Base-by-base conservation (phyloP, 1,140 invertebrate genomes). In the Lasioglossum albipes region DNA sequence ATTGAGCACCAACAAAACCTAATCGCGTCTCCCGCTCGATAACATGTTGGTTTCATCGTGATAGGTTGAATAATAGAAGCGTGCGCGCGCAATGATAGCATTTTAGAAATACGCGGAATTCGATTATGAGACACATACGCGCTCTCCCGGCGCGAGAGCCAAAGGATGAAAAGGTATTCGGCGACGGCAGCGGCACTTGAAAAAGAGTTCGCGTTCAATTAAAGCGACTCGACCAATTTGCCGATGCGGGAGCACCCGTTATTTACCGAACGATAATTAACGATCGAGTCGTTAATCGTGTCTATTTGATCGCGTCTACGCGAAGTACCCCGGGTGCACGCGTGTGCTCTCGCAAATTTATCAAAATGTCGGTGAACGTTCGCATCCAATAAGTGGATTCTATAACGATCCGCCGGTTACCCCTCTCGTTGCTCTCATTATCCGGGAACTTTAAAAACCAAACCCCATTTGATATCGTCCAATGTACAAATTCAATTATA, bases 211-310 rank as follows among this genome's bases (percentile, higher is more conserved):
- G 71, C 68, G 81, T 79, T 79, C 81, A 80, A 83, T 83, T 80
- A 80, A 83, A 83, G 76, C 71, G 81, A 57, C 71, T 69, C 69
- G 76, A 80, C 75, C 81, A 83, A 83, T 80, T 82, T 80, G 71
- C 71, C 77, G 57, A 83, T 74, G 75, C 81, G 75, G 82, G 79
- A 59, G 70, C 59, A 62, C 67, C 74, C 81, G 81, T 83, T 83
- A 85, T 85, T 85, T 83, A 75, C 72, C 75, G 72, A 83, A 83
- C 77, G 83, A 84, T 85, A 83, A 85, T 83, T 85, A 83, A 85
- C 81, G 84, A 83, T 81, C 82, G 77, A 65, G 78, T 71, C 79
- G 82, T 83, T 83, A 83, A 83, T 81, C 78, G 71, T 64, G 72
- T 83, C 79, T 81, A 79, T 83, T 83, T 83, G 71, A 83, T 83